These are phyloP conservation scores for Coccyzus lansbergi DNA, from an alignment of 2,797 vertebrate species.

Conservation along the genomic window DNA sequence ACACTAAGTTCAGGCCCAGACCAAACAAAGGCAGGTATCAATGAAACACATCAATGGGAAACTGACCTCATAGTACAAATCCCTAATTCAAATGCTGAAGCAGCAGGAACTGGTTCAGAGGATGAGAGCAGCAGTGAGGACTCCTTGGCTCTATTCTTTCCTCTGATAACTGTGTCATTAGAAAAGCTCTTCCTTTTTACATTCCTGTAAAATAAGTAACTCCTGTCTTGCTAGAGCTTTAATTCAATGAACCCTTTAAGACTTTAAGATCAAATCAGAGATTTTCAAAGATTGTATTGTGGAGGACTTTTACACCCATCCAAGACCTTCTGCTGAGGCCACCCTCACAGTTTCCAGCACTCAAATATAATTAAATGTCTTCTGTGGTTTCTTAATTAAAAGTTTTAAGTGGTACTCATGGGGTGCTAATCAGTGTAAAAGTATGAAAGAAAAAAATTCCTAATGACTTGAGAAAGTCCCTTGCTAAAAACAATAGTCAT, in stretches of 20 bases:
- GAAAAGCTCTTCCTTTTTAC: slow-evolving; percentile 23
- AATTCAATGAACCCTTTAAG: background rate
- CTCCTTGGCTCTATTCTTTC: slow-evolving; percentile 11
- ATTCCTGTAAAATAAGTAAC: background rate
- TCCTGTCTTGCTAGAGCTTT: background rate
- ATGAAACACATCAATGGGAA: background rate
- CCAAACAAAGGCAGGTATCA: background rate
- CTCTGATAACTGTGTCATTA: background rate
- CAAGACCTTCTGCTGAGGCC: background rate
- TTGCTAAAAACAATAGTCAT: background rate
- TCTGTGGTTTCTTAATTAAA: background rate
- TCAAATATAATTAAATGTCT: background rate
- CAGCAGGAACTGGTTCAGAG: background rate
- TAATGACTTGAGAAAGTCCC: background rate
- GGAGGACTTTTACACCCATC: background rate
- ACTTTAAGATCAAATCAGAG: background rate
- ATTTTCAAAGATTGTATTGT: background rate
- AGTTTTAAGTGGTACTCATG: background rate
- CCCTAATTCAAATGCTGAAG: background rate
- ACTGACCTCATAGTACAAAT: background rate
- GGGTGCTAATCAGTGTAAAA: background rate
- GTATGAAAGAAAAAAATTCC: background rate
- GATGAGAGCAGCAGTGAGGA: background rate
- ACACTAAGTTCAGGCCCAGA: background rate
- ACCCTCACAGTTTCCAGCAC: background rate